Conservation (phyloP, 2,113 vertebrate species). For the Psilopogon haemacephalus region DNA sequence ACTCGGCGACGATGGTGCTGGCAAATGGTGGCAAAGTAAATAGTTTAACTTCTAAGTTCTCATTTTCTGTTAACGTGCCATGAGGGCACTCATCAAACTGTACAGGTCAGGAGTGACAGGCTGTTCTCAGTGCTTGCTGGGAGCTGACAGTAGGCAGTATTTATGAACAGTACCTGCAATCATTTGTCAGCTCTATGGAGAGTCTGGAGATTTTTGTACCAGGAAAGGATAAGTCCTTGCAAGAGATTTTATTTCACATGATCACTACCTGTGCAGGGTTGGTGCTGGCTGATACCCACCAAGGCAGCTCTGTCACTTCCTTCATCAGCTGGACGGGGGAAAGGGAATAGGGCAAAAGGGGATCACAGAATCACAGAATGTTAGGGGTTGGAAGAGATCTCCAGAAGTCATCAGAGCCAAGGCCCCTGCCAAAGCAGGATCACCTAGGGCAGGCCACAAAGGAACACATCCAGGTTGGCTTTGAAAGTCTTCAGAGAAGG, state of each 20-base stretch:
- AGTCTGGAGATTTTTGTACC: slow-evolving; percentile 32
- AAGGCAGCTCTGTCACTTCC: neutral
- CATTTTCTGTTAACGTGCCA: neutral
- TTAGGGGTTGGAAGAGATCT: too few relatives aligned
- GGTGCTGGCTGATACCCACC: neutral
- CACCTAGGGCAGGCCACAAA: too few relatives aligned
- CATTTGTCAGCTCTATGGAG: slow-evolving; percentile 50
- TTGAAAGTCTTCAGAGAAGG: too few relatives aligned
- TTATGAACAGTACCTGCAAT: slow-evolving; percentile 55
- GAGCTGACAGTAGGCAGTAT: slow-evolving; percentile 57
- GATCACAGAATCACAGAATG: too few relatives aligned
- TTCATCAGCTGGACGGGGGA: too few relatives aligned
- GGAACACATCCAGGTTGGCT: too few relatives aligned
- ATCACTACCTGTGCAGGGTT: neutral
- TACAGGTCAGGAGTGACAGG: slow-evolving; percentile 32
- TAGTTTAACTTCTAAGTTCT: slow-evolving; percentile 39
- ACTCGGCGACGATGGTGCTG: neutral
- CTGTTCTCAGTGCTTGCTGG: slow-evolving; percentile 14
- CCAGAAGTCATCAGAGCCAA: too few relatives aligned
- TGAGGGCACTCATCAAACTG: slow-evolving; percentile 38
- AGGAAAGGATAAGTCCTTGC: slow-evolving; percentile 1
- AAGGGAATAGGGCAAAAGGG: neutral
- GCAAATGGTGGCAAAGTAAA: slow-evolving; percentile 1
- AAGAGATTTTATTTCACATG: neutral
- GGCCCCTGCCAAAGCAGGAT: too few relatives aligned